These are phyloP conservation scores for Dicrurus megarhynchus DNA, from an alignment of 2,113 vertebrate genomes.

Conservation along the genomic window DNA sequence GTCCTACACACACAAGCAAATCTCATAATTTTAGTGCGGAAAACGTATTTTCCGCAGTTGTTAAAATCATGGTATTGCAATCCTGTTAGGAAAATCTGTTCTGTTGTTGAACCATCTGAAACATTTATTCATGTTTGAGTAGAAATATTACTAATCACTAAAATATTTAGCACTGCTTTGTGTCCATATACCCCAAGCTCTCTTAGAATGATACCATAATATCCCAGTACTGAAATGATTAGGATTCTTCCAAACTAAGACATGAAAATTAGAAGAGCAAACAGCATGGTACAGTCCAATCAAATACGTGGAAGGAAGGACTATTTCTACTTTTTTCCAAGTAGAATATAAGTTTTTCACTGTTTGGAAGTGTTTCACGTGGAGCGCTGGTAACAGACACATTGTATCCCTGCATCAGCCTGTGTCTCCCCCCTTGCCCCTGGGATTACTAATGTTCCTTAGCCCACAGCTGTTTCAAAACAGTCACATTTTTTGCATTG, in stretches of 20 bases:
- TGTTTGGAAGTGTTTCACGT: neutral
- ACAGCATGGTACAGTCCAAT: neutral
- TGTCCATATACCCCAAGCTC: neutral
- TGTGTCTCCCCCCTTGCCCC: neutral
- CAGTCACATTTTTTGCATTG: neutral
- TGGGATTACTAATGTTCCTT: neutral
- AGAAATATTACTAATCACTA: conserved; percentile 2
- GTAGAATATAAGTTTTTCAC: neutral
- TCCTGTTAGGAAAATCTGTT: neutral
- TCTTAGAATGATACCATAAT: neutral
- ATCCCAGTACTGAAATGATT: neutral
- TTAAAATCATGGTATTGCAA: neutral
- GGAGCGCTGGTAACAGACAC: neutral
- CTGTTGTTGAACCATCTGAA: conserved; percentile 35
- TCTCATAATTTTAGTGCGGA: neutral
- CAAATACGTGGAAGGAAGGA: neutral
- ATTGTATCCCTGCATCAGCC: neutral
- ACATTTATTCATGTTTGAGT: neutral
- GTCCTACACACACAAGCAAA: neutral
- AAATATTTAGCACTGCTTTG: conserved; percentile 28
- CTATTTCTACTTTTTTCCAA: neutral
- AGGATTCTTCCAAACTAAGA: neutral
- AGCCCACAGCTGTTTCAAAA: conserved; percentile 33
- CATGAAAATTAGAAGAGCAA: neutral
- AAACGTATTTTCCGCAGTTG: conserved; percentile 36